These are phyloP conservation scores for Phortica okadai DNA, from an alignment of 2,888 invertebrate genomes.

Conservation along the genomic window DNA sequence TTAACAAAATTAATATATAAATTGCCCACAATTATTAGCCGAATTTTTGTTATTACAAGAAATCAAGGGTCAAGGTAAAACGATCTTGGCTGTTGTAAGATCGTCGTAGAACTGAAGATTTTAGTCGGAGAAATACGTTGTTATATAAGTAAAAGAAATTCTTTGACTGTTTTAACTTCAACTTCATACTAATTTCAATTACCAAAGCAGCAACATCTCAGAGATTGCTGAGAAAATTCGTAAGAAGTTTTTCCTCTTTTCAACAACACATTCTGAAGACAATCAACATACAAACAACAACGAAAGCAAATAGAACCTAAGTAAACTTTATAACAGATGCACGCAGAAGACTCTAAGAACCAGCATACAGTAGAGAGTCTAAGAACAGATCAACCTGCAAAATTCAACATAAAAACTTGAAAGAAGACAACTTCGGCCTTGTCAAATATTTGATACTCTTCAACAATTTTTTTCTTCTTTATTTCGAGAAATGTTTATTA, in stretches of 20 bases:
- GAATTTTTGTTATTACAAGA: too few species aligned
- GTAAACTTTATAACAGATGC: constrained; percentile 12
- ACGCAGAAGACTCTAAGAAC: constrained; percentile 35
- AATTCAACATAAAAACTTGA: background rate
- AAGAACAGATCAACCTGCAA: constrained; percentile 38
- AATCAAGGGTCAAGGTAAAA: constrained; percentile 40
- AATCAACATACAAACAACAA: background rate
- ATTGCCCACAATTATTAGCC: too few species aligned
- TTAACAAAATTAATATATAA: too few species aligned
- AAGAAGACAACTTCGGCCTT: too few species aligned
- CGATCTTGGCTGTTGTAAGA: constrained; percentile 76
- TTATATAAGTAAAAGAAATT: constrained; percentile 77
- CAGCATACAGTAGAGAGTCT: constrained; percentile 31
- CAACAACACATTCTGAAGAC: background rate
- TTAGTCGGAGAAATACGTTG: constrained; percentile 75
- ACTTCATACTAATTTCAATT: constrained; percentile 29
- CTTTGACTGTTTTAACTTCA: constrained; percentile 56
- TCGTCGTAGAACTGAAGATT: constrained; percentile 76
- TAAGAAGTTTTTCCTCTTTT: constrained; percentile 14
- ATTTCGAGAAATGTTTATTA: too few species aligned
- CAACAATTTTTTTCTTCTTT: too few species aligned
- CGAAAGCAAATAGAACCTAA: background rate
- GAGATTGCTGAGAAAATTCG: constrained; percentile 14
- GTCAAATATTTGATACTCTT: too few species aligned
- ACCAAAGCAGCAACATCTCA: background rate